Evolutionary conservation across 1,140 invertebrate species (phyloP), one percentile per base, ranked within the genome.

Genomic region (Phymastichus coffea): DNA sequence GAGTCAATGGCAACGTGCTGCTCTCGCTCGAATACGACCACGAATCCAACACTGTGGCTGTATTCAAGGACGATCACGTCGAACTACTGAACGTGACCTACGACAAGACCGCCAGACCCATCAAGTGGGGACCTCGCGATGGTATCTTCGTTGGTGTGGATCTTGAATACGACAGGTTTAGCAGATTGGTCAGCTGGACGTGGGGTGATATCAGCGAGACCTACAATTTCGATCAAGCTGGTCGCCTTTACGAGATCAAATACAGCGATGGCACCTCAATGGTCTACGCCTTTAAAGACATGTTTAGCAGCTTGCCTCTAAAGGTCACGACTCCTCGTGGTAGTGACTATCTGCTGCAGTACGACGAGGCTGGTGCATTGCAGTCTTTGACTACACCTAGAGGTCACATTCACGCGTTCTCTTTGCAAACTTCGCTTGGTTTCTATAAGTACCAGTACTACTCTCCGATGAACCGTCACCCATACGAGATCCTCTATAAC

Each of bases 391-490:
- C 92, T 1, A 98, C 94, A 3, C 95, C 95, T 0, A 83, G 93
- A 57, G 93, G 94, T 15, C 93, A 95, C 64, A 94, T 94, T 46
- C 95, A 98, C 69, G 88, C 91, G 0, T 97, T 98, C 75, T 90
- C 90, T 1, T 81, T 95, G 6, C 92, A 97, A 76, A 94, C 93
- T 0, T 94, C 93, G 0, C 80, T 97, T 2, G 94, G 95, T 17
- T 94, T 93, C 74, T 95, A 94, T 74, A 94, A 94, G 70, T 93
- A 95, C 68, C 89, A 93, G 69, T 94, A 95, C 76, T 92, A 89
- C 69, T 92, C 93, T 3, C 92, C 93, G 2, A 91, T 94, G 83
- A 92, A 91, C 66, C 83, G 91, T 43, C 90, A 94, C 82, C 91
- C 92, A 1, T 95, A 93, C 70, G 91, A 94, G 73, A 89, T 95